Base-by-base conservation (phyloP, 1,140 invertebrate species). In the Zaprionus taronus region DNA sequence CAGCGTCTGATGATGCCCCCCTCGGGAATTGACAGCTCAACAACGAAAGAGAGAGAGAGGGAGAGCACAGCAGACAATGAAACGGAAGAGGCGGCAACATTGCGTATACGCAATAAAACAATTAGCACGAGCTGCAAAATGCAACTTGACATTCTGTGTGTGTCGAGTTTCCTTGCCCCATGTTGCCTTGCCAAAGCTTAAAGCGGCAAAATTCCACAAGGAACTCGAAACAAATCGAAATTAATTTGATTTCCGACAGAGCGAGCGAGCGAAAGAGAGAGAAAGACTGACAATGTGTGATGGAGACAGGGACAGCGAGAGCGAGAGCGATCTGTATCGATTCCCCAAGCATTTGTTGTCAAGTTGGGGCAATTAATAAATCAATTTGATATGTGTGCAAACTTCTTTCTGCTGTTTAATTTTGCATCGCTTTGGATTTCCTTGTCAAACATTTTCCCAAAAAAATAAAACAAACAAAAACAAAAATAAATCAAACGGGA, bases 41-140 rank as follows among this genome's bases (percentile, higher is more conserved):
- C 84, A 72, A 71, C 60, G 67, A 60, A 26, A 53, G 53, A 41
- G 51, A 41, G 24, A 28, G 14, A 26, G 20, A 55, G 51, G 9
- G 4, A 53, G 6, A 26, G 49, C 15, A 17, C 7, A 12, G 20
- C 20, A 57, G 36, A 38, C 36, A 56, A 41, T 7, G n/a, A 47
- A 28, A 24, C 15, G 14, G 11, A 38, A 24, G 44, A 62, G 36
- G 14, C 24, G 26, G 22, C 36, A 67, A 68, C 77, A 36, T 57
- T 66, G 62, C 71, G 80, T 80, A 79, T 84, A 84, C 81, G 85
- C 84, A 90, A 90, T 89, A 71, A 75, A 89, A 90, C 84, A 90
- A 89, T 89, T 90, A 84, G 79, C 55, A 72, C 72, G 67, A 76
- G 66, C 80, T 72, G 63, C 67, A 66, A 72, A 69, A 63, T 75